These are phyloP conservation scores for Pelobates cultripes DNA, from an alignment of 2,797 vertebrate genomes.

Conservation along the genomic window DNA sequence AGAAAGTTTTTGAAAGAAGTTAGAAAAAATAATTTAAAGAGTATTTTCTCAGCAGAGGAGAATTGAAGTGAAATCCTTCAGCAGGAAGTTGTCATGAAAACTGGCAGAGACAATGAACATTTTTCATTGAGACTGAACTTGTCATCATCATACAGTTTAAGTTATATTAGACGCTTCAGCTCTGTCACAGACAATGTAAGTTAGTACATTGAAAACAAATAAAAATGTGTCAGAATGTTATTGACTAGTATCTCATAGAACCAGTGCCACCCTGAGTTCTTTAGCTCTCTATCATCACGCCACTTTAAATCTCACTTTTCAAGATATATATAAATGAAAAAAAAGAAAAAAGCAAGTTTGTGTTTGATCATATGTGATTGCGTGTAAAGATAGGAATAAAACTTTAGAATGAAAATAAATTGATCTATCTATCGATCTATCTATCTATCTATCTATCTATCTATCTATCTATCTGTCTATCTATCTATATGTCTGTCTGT, in stretches of 20 bases:
- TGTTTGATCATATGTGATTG: too few relatives aligned
- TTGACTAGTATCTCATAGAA: constrained; percentile 14
- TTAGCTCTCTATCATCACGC: too few relatives aligned
- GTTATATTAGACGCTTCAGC: constrained; percentile 32
- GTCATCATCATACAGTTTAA: constrained; percentile 21
- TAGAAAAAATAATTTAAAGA: not conserved
- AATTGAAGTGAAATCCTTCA: constrained; percentile 12
- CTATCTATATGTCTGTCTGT: too few relatives aligned
- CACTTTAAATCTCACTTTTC: not conserved
- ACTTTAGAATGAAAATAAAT: too few relatives aligned
- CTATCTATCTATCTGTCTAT: too few relatives aligned
- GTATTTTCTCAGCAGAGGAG: not conserved
- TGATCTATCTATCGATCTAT: too few relatives aligned
- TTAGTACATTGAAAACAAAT: constrained; percentile 34
- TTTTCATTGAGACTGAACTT: constrained; percentile 22
- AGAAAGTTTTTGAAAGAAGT: too few relatives aligned
- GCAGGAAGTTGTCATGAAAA: constrained; percentile 37
- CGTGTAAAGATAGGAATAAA: too few relatives aligned
- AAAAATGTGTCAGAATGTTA: constrained; percentile 39
- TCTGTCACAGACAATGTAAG: constrained; percentile 6
- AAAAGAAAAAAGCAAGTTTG: too few relatives aligned
- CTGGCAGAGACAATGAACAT: constrained; percentile 16
- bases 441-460: too few relatives aligned
- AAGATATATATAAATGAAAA: too few relatives aligned
- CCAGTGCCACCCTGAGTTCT: too few relatives aligned